Evolutionary conservation across 2,888 invertebrate genomes (phyloP), one percentile per base, ranked within the genome.

Genomic region (Notodonta dromedarius): DNA sequence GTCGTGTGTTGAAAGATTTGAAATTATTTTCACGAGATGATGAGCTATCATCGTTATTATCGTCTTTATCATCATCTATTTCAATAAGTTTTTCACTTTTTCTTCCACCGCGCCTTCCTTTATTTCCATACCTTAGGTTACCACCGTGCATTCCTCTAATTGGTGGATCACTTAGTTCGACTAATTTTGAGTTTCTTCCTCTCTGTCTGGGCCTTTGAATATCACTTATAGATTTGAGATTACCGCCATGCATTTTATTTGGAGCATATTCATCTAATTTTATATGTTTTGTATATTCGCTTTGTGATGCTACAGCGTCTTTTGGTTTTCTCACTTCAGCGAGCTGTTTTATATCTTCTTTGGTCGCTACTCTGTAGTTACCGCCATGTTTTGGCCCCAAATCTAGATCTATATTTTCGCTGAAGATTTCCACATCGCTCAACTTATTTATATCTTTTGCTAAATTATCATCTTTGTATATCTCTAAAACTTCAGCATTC

Each of bases 381-480:
- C 94, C 94, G 52, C 94, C 94, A 73, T 93, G 93, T 69, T 80
- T 87, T 8, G 91, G 92, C 5, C 89, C 88, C 35, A 80, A 80
- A 35, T 78, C 79, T 5, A 90, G 65, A 66, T 91, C 83, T 58
- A 91, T 71, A 59, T 85, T 81, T 65, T 88, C 84, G 66, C 80
- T 85, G 58, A 94, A 93, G 70, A 94, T 79, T 83, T 94, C 94
- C 13, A 94, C 89, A 55, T 88, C 90, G 11, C 87, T 85, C 61
- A 93, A 74, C 71, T 89, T 87, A 67, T 93, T 93, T 32, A 93
- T 78, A 61, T 92, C 88, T 74, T 87, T 86, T 42, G 93, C 91
- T 65, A 93, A 80, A 32, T 88, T 86, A 53, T 91, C 89, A 65
- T 93, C 91, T 79, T 88, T 91, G 48, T 90, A 93, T 35, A 92